Evolutionary conservation across 2,113 vertebrate genomes (phyloP).

Genomic region (Larimichthys polyactis): DNA sequence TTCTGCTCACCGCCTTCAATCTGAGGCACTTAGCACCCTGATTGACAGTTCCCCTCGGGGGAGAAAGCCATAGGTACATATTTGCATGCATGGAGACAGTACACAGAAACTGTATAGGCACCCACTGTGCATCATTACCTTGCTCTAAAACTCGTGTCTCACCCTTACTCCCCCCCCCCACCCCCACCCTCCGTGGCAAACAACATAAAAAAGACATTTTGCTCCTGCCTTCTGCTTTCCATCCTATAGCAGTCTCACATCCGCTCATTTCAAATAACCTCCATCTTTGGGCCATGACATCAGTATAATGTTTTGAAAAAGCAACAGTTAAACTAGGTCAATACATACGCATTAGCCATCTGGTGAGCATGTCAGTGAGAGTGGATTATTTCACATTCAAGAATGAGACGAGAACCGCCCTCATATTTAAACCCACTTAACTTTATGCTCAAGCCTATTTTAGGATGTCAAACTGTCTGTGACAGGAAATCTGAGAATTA

Average conservation of each 20-base stretch:
- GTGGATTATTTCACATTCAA: conserved; percentile 37
- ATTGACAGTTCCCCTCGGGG: conserved; percentile 28
- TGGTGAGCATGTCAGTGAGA: conserved; percentile 35
- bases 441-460: conserved; percentile 2
- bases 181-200: not conserved
- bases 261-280: conserved; percentile 47
- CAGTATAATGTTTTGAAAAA: conserved; percentile 35
- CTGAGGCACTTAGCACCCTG: not conserved
- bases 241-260: conserved; percentile 35
- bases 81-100: conserved; percentile 32
- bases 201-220: conserved; percentile 36
- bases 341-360: conserved; percentile 62
- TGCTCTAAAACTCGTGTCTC: conserved; percentile 6
- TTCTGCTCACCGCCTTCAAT: not conserved
- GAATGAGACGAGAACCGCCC: conserved; percentile 19
- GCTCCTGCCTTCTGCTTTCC: not conserved
- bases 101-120: not conserved
- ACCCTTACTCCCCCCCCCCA: no score
- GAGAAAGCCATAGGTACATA: conserved; percentile 1
- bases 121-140: conserved; percentile 28
- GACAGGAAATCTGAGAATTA: not conserved
- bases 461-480: not conserved
- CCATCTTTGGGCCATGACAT: conserved; percentile 17
- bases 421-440: conserved; percentile 42
- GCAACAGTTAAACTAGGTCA: conserved; percentile 49